phyloP scores from a whole-genome alignment of 2,113 vertebrate genomes.

The Delphinapterus leucas region DNA sequence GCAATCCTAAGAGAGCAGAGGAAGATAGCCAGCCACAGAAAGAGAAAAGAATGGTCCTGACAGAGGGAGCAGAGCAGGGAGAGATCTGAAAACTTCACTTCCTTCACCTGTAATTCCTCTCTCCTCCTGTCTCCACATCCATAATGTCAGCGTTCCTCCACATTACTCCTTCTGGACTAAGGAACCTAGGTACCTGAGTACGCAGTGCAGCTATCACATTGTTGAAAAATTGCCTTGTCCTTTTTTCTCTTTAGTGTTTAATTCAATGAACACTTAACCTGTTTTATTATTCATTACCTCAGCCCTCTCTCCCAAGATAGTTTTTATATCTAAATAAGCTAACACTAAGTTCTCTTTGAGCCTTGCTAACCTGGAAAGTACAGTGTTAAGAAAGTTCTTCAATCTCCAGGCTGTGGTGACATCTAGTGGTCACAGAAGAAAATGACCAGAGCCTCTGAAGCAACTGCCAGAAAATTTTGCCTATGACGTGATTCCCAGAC shows the following conservation, averaged over 20 bases:
- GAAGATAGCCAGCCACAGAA: not conserved
- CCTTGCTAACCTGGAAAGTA: not conserved
- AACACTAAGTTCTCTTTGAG: not conserved
- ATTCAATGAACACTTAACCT: not conserved
- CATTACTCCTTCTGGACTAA: not conserved
- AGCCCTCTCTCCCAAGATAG: not conserved
- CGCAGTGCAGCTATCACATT: not conserved
- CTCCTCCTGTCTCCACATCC: not conserved
- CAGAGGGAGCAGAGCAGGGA: not conserved
- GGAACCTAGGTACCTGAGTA: not conserved
- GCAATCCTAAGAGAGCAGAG: not conserved
- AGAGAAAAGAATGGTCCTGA: not conserved
- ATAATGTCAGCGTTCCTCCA: not conserved
- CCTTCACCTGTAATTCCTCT: not conserved
- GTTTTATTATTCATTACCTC: not conserved
- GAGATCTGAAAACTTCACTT: not conserved
- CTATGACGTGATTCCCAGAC: not conserved
- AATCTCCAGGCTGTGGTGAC: conserved; percentile 39
- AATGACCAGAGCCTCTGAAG: not conserved
- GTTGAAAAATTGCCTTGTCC: not conserved
- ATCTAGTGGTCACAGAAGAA: conserved; percentile 71
- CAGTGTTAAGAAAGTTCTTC: not conserved
- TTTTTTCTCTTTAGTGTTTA: not conserved
- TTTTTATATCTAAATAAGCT: not conserved
- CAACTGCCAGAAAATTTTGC: not conserved